Percentiles rank a stretch among this genome's conserved stretches.
Evolutionary conservation across 2,797 vertebrate species (phyloP).

Genomic region (Microctenopoma lineatum): DNA sequence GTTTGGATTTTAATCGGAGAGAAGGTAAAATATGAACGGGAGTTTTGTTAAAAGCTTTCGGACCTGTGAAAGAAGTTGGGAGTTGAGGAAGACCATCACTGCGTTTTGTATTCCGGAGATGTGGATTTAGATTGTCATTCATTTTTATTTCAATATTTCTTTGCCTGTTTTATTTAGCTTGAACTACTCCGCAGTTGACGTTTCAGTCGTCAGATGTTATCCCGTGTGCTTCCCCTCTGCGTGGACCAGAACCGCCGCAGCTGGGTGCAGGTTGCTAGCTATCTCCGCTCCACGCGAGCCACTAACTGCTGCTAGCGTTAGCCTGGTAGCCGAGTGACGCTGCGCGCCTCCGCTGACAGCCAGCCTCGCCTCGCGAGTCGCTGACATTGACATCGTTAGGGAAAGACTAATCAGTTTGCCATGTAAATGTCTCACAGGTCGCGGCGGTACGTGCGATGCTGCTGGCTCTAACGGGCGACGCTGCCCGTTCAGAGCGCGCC

Average conservation of each 20-base stretch:
- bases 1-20: constrained; percentile 87
- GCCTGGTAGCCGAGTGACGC: constrained; percentile 48
- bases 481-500: constrained; percentile 42
- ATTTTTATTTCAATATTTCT: constrained; percentile 12
- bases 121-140: constrained; percentile 39
- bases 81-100: constrained; percentile 79
- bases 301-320: constrained; percentile 60
- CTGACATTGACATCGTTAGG: constrained; percentile 28
- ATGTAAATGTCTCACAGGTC: constrained; percentile 1
- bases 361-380: constrained; percentile 16
- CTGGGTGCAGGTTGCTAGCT: constrained; percentile 42
- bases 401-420: background rate
- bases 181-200: background rate
- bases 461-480: constrained; percentile 44
- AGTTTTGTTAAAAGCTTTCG: constrained; percentile 72
- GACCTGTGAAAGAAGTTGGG: constrained; percentile 86
- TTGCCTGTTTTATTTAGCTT: constrained; percentile 19
- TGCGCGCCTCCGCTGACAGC: constrained; percentile 16
- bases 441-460: constrained; percentile 44
- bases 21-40: constrained; percentile 85
- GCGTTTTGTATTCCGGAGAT: constrained; percentile 53
- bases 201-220: constrained; percentile 6
- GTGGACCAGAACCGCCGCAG: constrained; percentile 44
- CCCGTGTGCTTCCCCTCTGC: constrained; percentile 30
- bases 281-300: constrained; percentile 38